Base-by-base conservation (phyloP, 2,113 vertebrate species). In the Brachionichthys hirsutus region DNA sequence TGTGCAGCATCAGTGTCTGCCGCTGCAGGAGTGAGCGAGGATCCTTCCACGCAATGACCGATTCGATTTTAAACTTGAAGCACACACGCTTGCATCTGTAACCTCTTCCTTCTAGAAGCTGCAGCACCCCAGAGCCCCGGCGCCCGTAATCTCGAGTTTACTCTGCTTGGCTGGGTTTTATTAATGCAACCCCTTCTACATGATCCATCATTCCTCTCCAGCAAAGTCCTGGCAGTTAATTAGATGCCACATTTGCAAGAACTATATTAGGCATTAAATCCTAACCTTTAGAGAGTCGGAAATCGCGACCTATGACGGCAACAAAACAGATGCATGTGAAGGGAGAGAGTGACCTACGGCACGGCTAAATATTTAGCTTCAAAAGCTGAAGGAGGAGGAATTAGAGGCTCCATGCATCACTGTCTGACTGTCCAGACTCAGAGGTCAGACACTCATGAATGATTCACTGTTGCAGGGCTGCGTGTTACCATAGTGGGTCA, bases 171-270 rank as follows among this genome's bases (percentile, higher is more conserved):
- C 90, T 70, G 78, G 80, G 67, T 82, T 90, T 88, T 87, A 92
- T 92, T 93, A 93, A 89, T 89, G 65, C 78, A 85, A 83, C 79
- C 87, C 87, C 88, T 79, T 70, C 40, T 62, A 75, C 85, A 86
- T 88, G 90, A 93, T 94, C 92, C 89, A 91, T 95, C 92, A 94
- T 92, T 89, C 71, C 78, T 90, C 90, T 90, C 89, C 82, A 88
- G 89, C 84, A 88, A 89, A 81, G 89, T 89, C 85, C 84, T 93
- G 92, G 92, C 92, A 94, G 89, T 92, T 93, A 92, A 94, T 95
- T 93, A 94, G 92, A 91, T 89, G 89, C 88, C 85, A 87, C 83
- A 54, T 86, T 78, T 88, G 85, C 75, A 72, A 64, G 77, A 85
- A 87, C 63, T 85, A 75, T 81, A 87, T 86, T 75, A 78, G 70